Evolutionary conservation across 1,140 invertebrate genomes (phyloP).

Genomic region (Cyphomyrmex costatus): DNA sequence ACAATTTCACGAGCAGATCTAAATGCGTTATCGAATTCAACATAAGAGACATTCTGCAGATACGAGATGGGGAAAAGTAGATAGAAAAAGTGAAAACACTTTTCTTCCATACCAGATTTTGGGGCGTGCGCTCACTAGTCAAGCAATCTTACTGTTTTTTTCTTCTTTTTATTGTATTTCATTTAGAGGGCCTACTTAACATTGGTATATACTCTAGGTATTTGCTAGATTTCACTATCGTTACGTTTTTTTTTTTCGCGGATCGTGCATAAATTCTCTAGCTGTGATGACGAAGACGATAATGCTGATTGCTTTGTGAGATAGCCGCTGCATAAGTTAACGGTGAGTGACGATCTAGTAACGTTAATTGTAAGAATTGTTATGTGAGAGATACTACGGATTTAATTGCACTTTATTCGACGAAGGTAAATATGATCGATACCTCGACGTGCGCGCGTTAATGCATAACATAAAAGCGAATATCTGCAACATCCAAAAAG

Average conservation of each 20-base stretch:
- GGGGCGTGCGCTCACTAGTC: constrained; percentile 85
- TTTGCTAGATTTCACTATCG: constrained; percentile 73
- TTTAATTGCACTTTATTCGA: constrained; percentile 25
- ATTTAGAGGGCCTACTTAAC: constrained; percentile 66
- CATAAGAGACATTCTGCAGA: constrained; percentile 63
- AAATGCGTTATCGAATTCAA: constrained; percentile 66
- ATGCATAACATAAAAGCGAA: not conserved
- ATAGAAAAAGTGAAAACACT: constrained; percentile 74
- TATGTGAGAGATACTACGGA: constrained; percentile 7
- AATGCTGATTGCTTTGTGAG: constrained; percentile 72
- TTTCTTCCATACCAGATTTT: constrained; percentile 82
- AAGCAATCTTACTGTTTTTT: constrained; percentile 83
- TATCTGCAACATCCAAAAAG: not conserved
- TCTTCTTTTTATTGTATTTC: constrained; percentile 41
- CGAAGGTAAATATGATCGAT: constrained; percentile 5
- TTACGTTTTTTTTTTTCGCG: constrained; percentile 65
- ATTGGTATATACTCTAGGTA: constrained; percentile 74
- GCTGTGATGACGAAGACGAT: constrained; percentile 72
- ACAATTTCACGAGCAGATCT: constrained; percentile 67
- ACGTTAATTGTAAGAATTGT: constrained; percentile 43
- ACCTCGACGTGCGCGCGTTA: not conserved
- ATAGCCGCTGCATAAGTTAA: constrained; percentile 72
- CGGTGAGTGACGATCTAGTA: constrained; percentile 51
- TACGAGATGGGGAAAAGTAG: constrained; percentile 67
- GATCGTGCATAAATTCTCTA: constrained; percentile 75